phyloP scores from a whole-genome alignment of 2,113 vertebrate genomes.

The Callaeas wilsoni region DNA sequence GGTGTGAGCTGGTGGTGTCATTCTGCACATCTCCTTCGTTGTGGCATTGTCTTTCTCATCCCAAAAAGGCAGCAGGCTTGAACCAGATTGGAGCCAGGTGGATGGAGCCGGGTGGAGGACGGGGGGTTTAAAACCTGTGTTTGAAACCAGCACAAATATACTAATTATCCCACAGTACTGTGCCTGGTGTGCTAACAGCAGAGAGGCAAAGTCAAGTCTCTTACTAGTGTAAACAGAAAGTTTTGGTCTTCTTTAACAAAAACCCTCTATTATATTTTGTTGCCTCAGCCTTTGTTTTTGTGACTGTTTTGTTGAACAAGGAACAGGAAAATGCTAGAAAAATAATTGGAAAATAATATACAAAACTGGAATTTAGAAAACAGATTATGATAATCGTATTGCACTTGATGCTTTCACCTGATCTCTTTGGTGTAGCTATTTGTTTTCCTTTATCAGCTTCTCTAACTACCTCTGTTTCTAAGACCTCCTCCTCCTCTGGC shows the following conservation, averaged over 20 bases:
- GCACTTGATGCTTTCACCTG: not conserved
- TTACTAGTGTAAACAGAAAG: not conserved
- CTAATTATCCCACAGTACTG: not conserved
- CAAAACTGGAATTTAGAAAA: not conserved
- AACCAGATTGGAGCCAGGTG: not conserved
- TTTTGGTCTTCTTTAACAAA: not conserved
- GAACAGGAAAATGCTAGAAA: not conserved
- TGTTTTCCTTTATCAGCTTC: not conserved
- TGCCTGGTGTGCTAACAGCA: not conserved
- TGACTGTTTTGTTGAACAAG: not conserved
- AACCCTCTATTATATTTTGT: not conserved
- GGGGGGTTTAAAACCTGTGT: not conserved
- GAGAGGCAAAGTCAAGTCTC: not conserved
- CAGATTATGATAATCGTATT: not conserved
- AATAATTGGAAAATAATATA: not conserved
- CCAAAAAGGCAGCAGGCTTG: not conserved
- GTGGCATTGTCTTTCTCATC: not conserved
- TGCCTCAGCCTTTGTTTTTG: not conserved
- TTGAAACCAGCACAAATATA: not conserved
- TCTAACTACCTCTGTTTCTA: not conserved
- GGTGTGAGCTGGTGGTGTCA: not conserved
- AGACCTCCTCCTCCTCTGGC: not conserved
- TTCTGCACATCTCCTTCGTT: not conserved
- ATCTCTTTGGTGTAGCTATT: not conserved
- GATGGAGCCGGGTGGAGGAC: not conserved